Conservation (phyloP, 2,113 vertebrate genomes). For the Zingel zingel region DNA sequence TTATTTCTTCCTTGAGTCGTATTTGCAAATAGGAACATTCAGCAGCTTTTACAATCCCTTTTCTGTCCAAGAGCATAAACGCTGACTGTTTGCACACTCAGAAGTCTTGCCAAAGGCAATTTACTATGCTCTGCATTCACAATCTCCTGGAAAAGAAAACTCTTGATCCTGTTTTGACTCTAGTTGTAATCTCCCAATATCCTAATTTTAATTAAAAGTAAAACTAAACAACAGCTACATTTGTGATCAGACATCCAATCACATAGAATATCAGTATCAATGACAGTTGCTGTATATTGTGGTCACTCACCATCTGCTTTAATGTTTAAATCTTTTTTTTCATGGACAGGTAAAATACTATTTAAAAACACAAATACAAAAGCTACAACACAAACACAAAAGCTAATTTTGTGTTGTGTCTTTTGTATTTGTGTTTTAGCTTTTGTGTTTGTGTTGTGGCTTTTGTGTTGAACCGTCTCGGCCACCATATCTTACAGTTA, state of each 20-base stretch:
- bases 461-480: no score
- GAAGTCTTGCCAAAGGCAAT: not conserved
- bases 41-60: not conserved
- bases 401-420: no score
- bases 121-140: not conserved
- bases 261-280: not conserved
- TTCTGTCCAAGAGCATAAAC: not conserved
- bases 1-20: not conserved
- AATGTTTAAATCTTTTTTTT: not conserved
- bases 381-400: no score
- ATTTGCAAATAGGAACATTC: not conserved
- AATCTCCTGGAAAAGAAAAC: conserved; percentile 5
- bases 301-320: not conserved
- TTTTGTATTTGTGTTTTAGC: no score
- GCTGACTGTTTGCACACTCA: not conserved
- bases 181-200: conserved; percentile 1
- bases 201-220: no score
- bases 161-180: not conserved
- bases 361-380: no score
- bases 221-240: not conserved
- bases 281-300: not conserved
- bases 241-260: not conserved
- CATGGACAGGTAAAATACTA: not conserved
- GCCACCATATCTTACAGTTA: not conserved
- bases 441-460: no score